Evolutionary conservation across 1,140 invertebrate species (phyloP), one percentile per base, ranked within the genome.

Genomic region (Octopus sinensis): DNA sequence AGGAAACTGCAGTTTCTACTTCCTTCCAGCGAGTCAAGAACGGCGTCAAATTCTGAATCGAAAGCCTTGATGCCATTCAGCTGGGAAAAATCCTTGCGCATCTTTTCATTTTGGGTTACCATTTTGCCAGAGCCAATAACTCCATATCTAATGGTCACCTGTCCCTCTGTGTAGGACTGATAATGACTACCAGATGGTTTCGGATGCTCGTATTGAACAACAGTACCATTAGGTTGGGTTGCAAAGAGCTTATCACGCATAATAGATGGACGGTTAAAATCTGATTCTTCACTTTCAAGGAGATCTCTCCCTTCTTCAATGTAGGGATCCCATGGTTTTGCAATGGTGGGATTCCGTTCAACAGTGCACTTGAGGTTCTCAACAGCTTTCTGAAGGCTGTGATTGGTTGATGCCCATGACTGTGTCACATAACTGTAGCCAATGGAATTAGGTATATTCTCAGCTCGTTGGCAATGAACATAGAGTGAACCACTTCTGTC

Each of bases 161-260:
- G 79, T 6, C 85, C 87, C n/a, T 86, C 86, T 9, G 78, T 83
- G 78, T 84, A 86, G 10, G 53, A 54, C 43, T 54, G 79, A 0
- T 17, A 76, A 54, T 53, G 77, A 6, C 76, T 51, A n/a, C 80
- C 79, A 6, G n/a, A 71, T 3, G 91, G 88, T n/a, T 84, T 82
- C 5, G 88, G 88, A 77, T 90, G 90, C 52, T 91, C 85, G 4
- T 99, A 96, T 92, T 98, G 96, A 80, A 99, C 97, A 0, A 97
- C 93, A 85, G 97, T 96, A 84, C 95, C 95, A 54, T 96, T 95
- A 23, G 96, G 96, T 81, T 98, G 95, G 81, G 95, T 94, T 93
- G 98, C 96, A 86, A 95, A 97, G 9, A 99, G 92, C 88, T 96
- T 96, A 90, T 99, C 97, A 0, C 95, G 95, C 54, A 95, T 94